phyloP scores from a whole-genome alignment of 2,113 vertebrate genomes.

The Capra hircus region DNA sequence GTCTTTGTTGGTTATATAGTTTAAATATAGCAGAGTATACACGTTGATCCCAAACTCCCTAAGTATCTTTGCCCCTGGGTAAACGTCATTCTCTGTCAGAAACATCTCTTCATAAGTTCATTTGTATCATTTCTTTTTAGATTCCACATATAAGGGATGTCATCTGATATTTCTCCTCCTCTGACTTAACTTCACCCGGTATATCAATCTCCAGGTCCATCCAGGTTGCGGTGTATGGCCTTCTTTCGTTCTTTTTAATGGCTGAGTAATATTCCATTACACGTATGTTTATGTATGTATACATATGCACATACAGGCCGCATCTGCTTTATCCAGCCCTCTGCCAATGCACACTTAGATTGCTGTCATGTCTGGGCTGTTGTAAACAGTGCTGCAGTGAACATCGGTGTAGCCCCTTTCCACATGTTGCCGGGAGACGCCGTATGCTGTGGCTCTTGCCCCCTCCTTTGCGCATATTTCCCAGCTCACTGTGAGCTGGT shows the following conservation, averaged over 20 bases:
- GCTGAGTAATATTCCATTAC: not conserved
- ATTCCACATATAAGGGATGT: not conserved
- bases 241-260: not conserved
- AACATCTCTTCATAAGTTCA: not conserved
- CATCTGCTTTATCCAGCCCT: not conserved
- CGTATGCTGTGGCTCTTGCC: rapidly evolving
- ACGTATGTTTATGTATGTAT: not conserved
- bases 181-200: not conserved
- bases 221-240: not conserved
- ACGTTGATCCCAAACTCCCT: not conserved
- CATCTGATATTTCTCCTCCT: not conserved
- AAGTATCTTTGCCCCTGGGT: not conserved
- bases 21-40: not conserved
- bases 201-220: not conserved
- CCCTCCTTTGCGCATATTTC: not conserved
- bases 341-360: not conserved
- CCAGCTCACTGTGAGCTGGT: not conserved
- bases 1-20: not conserved
- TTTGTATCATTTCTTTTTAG: not conserved
- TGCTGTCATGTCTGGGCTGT: not conserved
- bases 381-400: not conserved
- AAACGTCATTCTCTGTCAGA: not conserved
- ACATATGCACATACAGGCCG: not conserved
- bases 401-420: rapidly evolving
- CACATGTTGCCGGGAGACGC: rapidly evolving